Conservation (phyloP, 2,113 vertebrate genomes). For the Salvelinus namaycush region DNA sequence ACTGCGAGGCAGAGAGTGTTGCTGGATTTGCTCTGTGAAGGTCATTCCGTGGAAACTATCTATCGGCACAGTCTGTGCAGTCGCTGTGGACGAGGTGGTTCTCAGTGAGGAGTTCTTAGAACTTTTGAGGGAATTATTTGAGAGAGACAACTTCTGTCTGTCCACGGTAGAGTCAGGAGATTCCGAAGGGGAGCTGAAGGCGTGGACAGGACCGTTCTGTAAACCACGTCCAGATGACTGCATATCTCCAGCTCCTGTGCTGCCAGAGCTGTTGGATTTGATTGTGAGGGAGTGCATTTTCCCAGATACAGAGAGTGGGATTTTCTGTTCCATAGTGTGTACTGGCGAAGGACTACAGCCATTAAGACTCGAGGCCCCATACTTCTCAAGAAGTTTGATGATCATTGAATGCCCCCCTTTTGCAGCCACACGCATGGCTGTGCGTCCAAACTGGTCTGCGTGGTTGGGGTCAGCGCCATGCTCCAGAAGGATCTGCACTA, state of each 20-base stretch:
- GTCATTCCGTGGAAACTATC: constrained; percentile 92
- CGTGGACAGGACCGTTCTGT: constrained; percentile 88
- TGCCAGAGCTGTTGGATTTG: constrained; percentile 94
- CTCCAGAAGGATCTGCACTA: constrained; percentile 90
- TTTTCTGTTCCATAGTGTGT: constrained; percentile 93
- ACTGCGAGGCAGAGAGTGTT: constrained; percentile 94
- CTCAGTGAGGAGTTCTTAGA: constrained; percentile 91
- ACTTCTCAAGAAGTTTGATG: constrained; percentile 92
- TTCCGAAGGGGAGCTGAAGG: constrained; percentile 95
- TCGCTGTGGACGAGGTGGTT: constrained; percentile 93
- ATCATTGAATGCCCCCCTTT: constrained; percentile 93
- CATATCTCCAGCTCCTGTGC: constrained; percentile 86
- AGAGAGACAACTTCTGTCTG: constrained; percentile 92
- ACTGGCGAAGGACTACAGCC: constrained; percentile 92
- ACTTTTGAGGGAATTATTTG: constrained; percentile 95
- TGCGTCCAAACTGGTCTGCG: constrained; percentile 95
- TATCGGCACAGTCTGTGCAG: constrained; percentile 94
- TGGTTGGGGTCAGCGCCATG: constrained; percentile 94
- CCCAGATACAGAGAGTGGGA: constrained; percentile 77
- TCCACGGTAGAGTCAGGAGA: constrained; percentile 96
- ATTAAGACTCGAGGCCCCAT: constrained; percentile 88
- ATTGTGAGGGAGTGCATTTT: constrained; percentile 92
- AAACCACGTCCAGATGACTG: constrained; percentile 83
- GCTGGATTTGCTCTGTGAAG: constrained; percentile 94
- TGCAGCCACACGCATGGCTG: constrained; percentile 94